Base-by-base conservation (phyloP, 2,113 vertebrate genomes). In the Mus pahari region DNA sequence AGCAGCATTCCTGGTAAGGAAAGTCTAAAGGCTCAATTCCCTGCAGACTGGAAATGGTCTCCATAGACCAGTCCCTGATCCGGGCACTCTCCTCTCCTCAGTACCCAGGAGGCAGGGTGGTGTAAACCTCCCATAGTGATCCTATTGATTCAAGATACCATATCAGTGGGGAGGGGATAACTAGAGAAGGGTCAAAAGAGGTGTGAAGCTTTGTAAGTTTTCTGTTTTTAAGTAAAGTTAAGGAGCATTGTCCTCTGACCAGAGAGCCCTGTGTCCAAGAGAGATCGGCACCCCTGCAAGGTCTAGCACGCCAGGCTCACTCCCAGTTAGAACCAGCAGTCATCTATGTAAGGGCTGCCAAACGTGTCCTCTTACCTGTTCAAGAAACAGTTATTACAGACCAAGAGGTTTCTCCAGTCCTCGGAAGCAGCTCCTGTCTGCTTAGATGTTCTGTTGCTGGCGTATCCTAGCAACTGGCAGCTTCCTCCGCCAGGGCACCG, bases 391-490 rank as follows among this genome's bases (percentile, higher is more conserved):
- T 17, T 42, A 73, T n/a, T 55, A 33, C 0, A 14, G 36, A 58
- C 13, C 16, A n/a, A 77, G 31, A 3, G 31, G 33, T 36, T 88
- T 33, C 74, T 39, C 16, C 0, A 1, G 0, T 62, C 73, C 4
- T 22, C 5, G 0, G 9, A 31, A 55, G 53, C 50, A 2, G 45
- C n/a, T 0, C 4, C 13, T 0, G 9, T 0, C 55, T 26, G 0
- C 3, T 33, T 0, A 0, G 73, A 33, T 24, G 64, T 45, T 81
- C 33, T 45, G 81, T 94, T 93, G 74, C 16, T 13, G 0, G 45
- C 36, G 77, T 96, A 74, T 91, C 97, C 90, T 97, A 97, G 97
- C 96, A 97, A 97, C 97, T 4, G 31, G 28, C 62, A 78, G 0
- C 71, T 55, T 7, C 42, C 48, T 5, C n/a, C 0, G 16, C 82